Base-by-base conservation (phyloP, 1,140 invertebrate genomes). In the Coenobita brevimanus region DNA sequence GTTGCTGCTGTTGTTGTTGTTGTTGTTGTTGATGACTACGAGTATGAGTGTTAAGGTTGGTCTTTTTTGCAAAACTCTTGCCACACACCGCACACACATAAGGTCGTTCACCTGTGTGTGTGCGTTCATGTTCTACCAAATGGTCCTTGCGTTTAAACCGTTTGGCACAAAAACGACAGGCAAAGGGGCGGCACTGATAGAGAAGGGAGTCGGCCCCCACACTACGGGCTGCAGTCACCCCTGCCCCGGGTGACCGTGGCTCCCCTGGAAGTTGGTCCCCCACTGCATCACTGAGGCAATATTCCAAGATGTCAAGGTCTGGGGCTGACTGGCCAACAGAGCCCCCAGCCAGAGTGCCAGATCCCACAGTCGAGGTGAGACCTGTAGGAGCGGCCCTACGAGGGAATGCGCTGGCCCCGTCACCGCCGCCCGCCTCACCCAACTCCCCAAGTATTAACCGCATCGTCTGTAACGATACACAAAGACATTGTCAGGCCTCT, bases 31-130 rank as follows among this genome's bases (percentile, higher is more conserved):
- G 89, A 64, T 90, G 89, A 54, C 89, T 87, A 36, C 85, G 75
- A 15, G 82, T 69, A 57, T 90, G 89, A 30, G 86, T 85, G 69
- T 90, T 88, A 4, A 90, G 60, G 57, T 88, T 88, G 43, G 87
- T 89, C 69, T 89, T 85, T 81, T 90, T 88, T 8, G 88, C 86
- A 78, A 90, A 90, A 54, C 89, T 89, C 36, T 85, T 87, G 27
- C 81, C 89, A 83, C 90, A 91, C 24, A 86, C 54, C 27, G 89
- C 43, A 64, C 90, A 91, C 27, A 88, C 83, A 89, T 93, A 93
- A 38, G 91, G 91, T 86, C 91, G 92, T 82, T 93, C 93, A 80
- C 90, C 90, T 8, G 90, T 91, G 41, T 91, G 90, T 3, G 91
- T 60, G 13, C 90, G 86, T 60, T 88, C 88, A 62, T 91, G 91